Conservation (phyloP, 2,113 vertebrate genomes). For the Vireo altiloquus region DNA sequence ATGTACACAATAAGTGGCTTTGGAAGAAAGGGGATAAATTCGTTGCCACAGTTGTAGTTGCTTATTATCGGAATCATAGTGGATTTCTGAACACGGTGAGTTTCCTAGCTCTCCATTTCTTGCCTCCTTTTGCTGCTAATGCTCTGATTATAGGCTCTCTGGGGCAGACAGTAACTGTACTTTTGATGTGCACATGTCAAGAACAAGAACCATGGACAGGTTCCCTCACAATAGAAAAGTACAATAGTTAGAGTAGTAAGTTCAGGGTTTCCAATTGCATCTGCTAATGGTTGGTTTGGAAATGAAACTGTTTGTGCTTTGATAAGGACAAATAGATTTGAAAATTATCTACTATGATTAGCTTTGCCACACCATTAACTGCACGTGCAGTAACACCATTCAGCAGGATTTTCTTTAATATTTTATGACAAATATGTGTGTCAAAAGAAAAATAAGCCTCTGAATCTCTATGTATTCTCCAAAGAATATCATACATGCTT, state of each 20-base stretch:
- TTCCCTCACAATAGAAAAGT: not conserved
- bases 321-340: not conserved
- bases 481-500: constrained; percentile 7
- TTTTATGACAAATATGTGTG: not conserved
- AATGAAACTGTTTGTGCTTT: not conserved
- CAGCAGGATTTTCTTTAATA: not conserved
- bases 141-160: not conserved
- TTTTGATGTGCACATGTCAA: not conserved
- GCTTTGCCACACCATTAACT: not conserved
- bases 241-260: not conserved
- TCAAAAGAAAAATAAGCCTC: not conserved
- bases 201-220: not conserved
- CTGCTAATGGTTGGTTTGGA: not conserved
- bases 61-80: not conserved
- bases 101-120: not conserved
- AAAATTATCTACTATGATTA: constrained; percentile 12
- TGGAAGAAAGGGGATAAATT: not conserved
- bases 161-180: not conserved
- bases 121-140: not conserved
- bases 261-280: not conserved
- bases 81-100: not conserved
- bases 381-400: not conserved
- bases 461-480: not conserved
- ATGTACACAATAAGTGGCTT: not conserved
- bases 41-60: not conserved